Percentiles rank a stretch among this genome's conserved stretches.
phyloP scores from a whole-genome alignment of 2,113 vertebrate genomes.

The Hydrolagus affinis region DNA sequence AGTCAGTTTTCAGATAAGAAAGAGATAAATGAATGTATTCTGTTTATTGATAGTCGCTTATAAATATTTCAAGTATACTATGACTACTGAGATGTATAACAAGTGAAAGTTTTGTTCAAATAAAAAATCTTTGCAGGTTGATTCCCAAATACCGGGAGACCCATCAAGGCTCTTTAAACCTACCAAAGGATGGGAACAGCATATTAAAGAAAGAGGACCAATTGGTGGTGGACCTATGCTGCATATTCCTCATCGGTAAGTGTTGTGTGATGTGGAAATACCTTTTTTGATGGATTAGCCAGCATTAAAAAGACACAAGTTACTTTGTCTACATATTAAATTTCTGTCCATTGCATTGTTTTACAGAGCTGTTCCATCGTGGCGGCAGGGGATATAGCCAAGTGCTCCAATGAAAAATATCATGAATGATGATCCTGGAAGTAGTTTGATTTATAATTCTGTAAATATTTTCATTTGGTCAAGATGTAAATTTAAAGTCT shows the following conservation, averaged over 20 bases:
- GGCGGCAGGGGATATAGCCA: conserved; percentile 67
- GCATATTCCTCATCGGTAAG: conserved; percentile 61
- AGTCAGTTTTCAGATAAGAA: background rate
- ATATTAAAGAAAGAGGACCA: conserved; percentile 46
- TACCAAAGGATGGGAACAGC: conserved; percentile 65
- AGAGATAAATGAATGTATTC: background rate
- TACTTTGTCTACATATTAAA: background rate
- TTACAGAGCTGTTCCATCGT: conserved; percentile 64
- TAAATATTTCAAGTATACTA: background rate
- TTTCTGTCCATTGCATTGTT: conserved; percentile 29
- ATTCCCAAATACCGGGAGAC: conserved; percentile 55
- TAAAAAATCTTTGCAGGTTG: conserved; percentile 51
- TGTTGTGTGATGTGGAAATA: background rate
- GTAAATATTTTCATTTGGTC: too few relatives aligned
- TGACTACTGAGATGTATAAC: background rate
- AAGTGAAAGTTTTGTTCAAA: conserved; percentile 14
- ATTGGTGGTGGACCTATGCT: conserved; percentile 45
- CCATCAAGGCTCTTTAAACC: conserved; percentile 52
- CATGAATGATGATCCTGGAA: too few relatives aligned
- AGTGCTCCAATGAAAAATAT: background rate
- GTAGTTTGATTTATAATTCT: too few relatives aligned
- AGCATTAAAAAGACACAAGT: background rate
- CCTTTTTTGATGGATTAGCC: background rate
- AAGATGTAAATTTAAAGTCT: too few relatives aligned
- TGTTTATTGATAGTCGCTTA: too few relatives aligned